Evolutionary conservation across 2,888 invertebrate genomes (phyloP).

Genomic region (Rutpela maculata): DNA sequence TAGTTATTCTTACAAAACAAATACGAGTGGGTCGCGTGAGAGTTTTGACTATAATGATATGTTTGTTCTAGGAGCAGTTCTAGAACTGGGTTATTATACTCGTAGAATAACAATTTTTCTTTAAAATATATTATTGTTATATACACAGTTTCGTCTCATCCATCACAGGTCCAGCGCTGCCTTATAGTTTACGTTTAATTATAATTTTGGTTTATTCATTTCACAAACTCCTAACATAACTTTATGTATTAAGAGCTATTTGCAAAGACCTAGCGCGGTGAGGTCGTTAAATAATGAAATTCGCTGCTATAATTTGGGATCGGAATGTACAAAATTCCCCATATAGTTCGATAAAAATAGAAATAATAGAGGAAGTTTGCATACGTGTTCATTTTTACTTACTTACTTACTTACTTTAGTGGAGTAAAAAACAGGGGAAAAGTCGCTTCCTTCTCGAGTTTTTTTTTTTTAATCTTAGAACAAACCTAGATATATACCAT

Average conservation of each 20-base stretch:
- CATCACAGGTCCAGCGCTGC: not conserved
- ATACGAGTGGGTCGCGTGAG: not conserved
- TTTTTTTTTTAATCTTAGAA: too few species aligned
- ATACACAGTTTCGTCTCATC: not conserved
- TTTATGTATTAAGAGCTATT: not conserved
- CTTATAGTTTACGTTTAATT: not conserved
- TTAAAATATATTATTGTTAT: constrained; percentile 4
- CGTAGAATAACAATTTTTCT: constrained; percentile 26
- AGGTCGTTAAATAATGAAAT: not conserved
- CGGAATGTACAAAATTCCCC: not conserved
- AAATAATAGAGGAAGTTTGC: too few species aligned
- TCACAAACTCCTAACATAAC: not conserved
- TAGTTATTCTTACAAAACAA: not conserved
- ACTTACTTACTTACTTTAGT: too few species aligned
- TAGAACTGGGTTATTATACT: constrained; percentile 15
- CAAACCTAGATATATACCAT: too few species aligned
- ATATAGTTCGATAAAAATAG: too few species aligned
- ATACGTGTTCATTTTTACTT: too few species aligned
- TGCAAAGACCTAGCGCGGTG: not conserved
- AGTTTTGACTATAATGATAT: not conserved
- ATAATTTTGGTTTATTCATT: not conserved
- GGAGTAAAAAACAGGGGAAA: too few species aligned
- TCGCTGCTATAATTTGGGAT: not conserved
- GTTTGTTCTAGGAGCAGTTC: constrained; percentile 20
- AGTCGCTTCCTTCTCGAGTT: too few species aligned